Evolutionary conservation across 2,888 invertebrate species (phyloP).

Genomic region (Cheilosia impressa): DNA sequence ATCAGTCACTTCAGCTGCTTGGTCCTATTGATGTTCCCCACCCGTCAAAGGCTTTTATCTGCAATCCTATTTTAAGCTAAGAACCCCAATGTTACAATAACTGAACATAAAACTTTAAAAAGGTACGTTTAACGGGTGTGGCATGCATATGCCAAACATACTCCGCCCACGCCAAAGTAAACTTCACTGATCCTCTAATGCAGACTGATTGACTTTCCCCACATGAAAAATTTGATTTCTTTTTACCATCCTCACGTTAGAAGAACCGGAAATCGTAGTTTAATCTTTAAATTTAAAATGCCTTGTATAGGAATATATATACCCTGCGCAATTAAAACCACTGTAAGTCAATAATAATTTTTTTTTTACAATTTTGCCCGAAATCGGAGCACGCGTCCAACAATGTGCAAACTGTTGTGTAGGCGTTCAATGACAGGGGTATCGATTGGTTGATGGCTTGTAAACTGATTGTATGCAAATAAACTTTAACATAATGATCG

Average conservation of each 20-base stretch:
- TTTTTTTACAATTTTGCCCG: constrained; percentile 13
- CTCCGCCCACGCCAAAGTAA: constrained; percentile 47
- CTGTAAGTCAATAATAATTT: background rate
- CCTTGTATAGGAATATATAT: constrained; percentile 19
- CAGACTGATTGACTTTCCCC: constrained; percentile 17
- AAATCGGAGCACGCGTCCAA: constrained; percentile 22
- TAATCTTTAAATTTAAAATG: constrained; percentile 40
- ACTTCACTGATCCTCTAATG: constrained; percentile 36
- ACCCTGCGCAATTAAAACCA: constrained; percentile 43
- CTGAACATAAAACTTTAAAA: too few species aligned
- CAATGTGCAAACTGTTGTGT: constrained; percentile 51
- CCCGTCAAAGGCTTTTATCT: too few species aligned
- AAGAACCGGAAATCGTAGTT: constrained; percentile 56
- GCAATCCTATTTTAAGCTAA: too few species aligned
- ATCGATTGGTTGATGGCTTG: constrained; percentile 30
- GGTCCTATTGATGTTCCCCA: too few species aligned
- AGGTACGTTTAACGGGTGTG: background rate
- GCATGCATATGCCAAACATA: constrained; percentile 1
- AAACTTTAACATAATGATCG: constrained; percentile 33
- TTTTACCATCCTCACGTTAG: constrained; percentile 36
- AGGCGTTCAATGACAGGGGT: constrained; percentile 10
- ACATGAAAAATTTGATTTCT: background rate
- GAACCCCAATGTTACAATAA: too few species aligned
- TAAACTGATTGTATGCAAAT: constrained; percentile 55
- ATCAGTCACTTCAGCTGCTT: too few species aligned